phyloP scores from a whole-genome alignment of 2,797 vertebrate genomes.

The Hylomyscus alleni region DNA sequence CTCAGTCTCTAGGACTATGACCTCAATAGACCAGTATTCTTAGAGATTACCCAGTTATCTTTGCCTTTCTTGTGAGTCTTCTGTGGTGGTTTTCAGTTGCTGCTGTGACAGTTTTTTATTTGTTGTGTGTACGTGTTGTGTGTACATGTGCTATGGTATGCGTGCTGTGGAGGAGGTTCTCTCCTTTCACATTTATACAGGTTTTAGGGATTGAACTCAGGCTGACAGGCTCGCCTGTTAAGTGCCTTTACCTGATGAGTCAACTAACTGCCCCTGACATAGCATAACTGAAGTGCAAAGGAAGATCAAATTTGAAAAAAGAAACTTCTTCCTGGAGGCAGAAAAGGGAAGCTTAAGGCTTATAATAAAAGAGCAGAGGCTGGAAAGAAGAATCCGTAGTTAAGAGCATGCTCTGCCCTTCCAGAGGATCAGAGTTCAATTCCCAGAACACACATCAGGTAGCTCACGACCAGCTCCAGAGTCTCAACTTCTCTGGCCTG shows the following conservation, averaged over 20 bases:
- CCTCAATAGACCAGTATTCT: background rate
- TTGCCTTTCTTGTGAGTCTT: background rate
- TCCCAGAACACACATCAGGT: background rate
- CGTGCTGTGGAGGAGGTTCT: background rate
- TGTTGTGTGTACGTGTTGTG: background rate
- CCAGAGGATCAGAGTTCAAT: background rate
- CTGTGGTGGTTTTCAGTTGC: background rate
- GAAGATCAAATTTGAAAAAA: background rate
- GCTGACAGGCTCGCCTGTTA: background rate
- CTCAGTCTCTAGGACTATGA: background rate
- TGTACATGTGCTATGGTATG: background rate
- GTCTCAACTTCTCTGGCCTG: background rate
- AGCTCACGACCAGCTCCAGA: too few species aligned
- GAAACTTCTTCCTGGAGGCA: background rate
- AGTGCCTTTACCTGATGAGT: background rate
- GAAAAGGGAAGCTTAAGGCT: slow-evolving; percentile 13
- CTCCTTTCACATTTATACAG: background rate
- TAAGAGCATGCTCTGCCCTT: background rate
- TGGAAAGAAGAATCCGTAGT: background rate
- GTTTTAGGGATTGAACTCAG: background rate
- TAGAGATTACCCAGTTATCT: background rate
- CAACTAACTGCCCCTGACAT: background rate
- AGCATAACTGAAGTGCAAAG: slow-evolving; percentile 10
- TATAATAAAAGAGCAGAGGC: background rate
- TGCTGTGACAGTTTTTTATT: background rate